Evolutionary conservation across 2,888 invertebrate species (phyloP).

Genomic region (Malthinus seriepunctatus): DNA sequence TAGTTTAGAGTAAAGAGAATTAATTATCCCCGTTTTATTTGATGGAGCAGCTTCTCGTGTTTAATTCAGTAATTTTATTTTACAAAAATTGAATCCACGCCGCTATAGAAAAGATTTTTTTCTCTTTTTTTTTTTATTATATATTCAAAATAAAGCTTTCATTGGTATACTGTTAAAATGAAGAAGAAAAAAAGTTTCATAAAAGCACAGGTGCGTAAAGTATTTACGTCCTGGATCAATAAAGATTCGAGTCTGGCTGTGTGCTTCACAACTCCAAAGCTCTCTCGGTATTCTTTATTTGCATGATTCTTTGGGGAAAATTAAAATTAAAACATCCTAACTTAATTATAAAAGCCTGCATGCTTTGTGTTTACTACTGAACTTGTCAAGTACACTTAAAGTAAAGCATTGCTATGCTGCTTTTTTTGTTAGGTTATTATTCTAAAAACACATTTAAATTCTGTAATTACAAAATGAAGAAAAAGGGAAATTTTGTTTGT

Average conservation of each 20-base stretch:
- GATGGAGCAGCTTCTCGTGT: no score
- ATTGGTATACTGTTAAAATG: no score
- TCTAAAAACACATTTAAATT: no score
- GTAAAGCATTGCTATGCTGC: slow-evolving; percentile 12
- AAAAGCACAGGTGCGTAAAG: slow-evolving; percentile 27
- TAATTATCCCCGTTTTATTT: no score
- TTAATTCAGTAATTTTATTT: no score
- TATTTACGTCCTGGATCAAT: slow-evolving; percentile 28
- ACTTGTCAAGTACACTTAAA: slow-evolving; percentile 25
- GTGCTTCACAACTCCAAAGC: slow-evolving; percentile 22
- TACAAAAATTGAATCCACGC: no score
- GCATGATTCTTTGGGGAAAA: slow-evolving; percentile 27
- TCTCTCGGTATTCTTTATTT: slow-evolving; percentile 23
- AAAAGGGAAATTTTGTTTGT: neutral
- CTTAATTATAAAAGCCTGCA: slow-evolving; percentile 28
- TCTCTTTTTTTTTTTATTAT: no score
- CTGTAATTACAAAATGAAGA: no score
- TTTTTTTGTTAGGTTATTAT: neutral
- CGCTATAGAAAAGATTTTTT: no score
- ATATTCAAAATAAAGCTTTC: no score
- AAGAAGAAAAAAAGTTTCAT: slow-evolving; percentile 9
- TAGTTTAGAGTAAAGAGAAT: no score
- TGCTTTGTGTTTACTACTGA: slow-evolving; percentile 24
- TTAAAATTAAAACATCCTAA: slow-evolving; percentile 29
- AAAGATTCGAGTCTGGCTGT: slow-evolving; percentile 20